These are phyloP conservation scores for Boloria selene DNA, from an alignment of 2,888 invertebrate genomes.

Conservation along the genomic window DNA sequence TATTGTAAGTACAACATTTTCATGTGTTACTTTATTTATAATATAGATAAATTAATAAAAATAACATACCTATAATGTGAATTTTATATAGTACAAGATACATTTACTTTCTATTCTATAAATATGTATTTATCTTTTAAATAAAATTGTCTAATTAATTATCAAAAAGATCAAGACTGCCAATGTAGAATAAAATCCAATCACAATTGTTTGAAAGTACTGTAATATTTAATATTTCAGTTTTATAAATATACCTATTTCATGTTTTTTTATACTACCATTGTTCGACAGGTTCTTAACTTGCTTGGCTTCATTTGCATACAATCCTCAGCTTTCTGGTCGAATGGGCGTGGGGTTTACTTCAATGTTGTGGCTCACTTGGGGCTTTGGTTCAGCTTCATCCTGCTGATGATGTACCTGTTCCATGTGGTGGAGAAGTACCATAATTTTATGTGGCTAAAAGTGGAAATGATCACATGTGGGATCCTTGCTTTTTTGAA, in stretches of 20 bases:
- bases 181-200: too few species aligned
- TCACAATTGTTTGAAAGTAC: not conserved
- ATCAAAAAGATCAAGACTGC: too few species aligned
- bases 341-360: constrained; percentile 86
- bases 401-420: constrained; percentile 87
- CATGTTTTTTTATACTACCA: not conserved
- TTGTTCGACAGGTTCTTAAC: constrained; percentile 83
- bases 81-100: too few species aligned
- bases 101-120: too few species aligned
- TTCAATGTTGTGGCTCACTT: constrained; percentile 89
- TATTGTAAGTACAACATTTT: constrained; percentile 58
- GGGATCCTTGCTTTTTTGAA: constrained; percentile 87
- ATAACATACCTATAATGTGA: too few species aligned
- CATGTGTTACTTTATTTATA: not conserved
- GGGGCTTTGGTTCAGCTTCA: constrained; percentile 89
- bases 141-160: too few species aligned
- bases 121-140: too few species aligned
- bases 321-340: constrained; percentile 83
- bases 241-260: too few species aligned
- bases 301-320: constrained; percentile 91
- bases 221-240: not conserved
- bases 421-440: constrained; percentile 93
- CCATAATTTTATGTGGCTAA: constrained; percentile 91
- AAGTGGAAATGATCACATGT: constrained; percentile 89
- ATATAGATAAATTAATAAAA: too few species aligned